Evolutionary conservation across 1,140 invertebrate genomes (phyloP), one percentile per base, ranked within the genome.

Genomic region (Cepaea nemoralis): DNA sequence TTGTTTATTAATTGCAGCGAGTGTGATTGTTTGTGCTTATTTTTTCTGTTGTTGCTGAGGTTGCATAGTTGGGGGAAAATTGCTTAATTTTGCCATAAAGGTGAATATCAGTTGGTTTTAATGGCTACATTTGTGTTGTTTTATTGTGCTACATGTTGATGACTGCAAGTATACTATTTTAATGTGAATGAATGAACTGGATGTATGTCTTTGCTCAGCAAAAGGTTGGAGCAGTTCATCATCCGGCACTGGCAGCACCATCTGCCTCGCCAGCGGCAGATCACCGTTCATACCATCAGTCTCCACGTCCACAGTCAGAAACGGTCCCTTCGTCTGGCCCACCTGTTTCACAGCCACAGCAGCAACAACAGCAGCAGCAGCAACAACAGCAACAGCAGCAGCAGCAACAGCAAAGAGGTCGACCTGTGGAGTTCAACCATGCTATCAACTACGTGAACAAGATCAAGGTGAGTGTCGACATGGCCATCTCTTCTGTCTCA

Each of bases 361-460:
- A 85, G 35, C 79, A 74, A 42, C 77, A 81, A 48, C 83, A 80
- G n/a, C 82, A 66, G 37, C 81, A 48, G 42, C 83, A 80, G 42
- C 83, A 81, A 42, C 80, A 82, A 40, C 84, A 77, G 50, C 86
- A 87, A 67, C 86, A 87, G 76, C n/a, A n/a, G n/a, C n/a, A n/a
- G n/a, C n/a, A n/a, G n/a, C n/a, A n/a, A n/a, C n/a, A n/a, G n/a
- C n/a, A n/a, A n/a, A 86, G 88, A 0, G 87, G 86, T 59, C 97
- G 98, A 91, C 97, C 97, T 0, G 97, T 99, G 22, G 97, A 99
- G 92, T 99, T 99, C 91, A 99, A 99, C 92, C 97, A 99, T 92
- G 98, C 98, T 55, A 99, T 99, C 84, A 98, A 98, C 89, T 99
- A 99, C 92, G 98, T 99, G 75, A 99, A 99, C 92, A 99, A 99